Base-by-base conservation (phyloP, 2,113 vertebrate species). In the Cyprinodon tularosa region DNA sequence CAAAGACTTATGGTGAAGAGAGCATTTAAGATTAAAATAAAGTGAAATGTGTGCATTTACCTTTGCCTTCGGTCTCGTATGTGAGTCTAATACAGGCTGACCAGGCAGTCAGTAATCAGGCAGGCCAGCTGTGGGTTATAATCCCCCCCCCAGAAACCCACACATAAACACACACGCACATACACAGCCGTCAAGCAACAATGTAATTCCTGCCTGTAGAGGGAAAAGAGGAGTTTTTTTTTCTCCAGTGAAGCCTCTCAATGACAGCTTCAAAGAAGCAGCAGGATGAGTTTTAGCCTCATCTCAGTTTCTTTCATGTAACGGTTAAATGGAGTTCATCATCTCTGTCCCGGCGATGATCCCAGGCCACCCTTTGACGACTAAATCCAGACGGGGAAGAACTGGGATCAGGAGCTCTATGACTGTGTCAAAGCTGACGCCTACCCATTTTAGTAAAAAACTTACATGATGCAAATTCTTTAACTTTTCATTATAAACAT, bases 71-170 rank as follows among this genome's bases (percentile, higher is more conserved):
- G 63, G 40, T 7, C 47, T 37, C 72, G 69, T 83, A 29, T 50
- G 11, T 37, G 81, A 69, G 66, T 75, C 74, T 87, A 86, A 89
- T 89, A 81, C 89, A 79, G 68, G 82, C 84, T 88, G 89, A 83
- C 84, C 77, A 79, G 65, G 81, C 85, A 84, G 77, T 83, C 81
- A 75, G 84, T 81, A 86, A 89, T 88, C 87, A 89, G 85, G 78
- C 71, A 84, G 78, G 82, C 82, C 84, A 89, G 85, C 82, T 88
- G 85, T 85, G 80, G 68, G 70, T 86, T 86, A 88, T 88, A 90
- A 88, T 86, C 84, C 36, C 59, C 38, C 73, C 13, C 60, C 37
- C 66, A 63, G 14, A 60, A 64, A 71, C 60, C 62, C 68, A 39
- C 47, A 67, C 61, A 29, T 29, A 29, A 29, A 57, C 7, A 74